These are phyloP conservation scores for Prosopocoilus inquinatus DNA, from an alignment of 2,888 invertebrate species.

Conservation along the genomic window DNA sequence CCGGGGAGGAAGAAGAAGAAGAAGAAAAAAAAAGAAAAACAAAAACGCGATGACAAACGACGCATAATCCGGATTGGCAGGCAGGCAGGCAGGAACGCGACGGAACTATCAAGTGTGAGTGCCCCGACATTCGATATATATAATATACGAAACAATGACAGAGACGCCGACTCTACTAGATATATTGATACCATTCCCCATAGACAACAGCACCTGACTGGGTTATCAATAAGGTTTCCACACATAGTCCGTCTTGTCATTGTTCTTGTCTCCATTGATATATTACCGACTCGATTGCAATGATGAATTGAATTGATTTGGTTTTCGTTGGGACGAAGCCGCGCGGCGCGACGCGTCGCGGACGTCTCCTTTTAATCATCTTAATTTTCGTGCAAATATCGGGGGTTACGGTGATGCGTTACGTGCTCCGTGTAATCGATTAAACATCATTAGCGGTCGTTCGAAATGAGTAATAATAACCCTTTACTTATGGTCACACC, in stretches of 20 bases:
- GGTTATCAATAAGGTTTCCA: conserved; percentile 43
- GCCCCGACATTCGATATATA: conserved; percentile 38
- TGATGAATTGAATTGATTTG: conserved; percentile 21
- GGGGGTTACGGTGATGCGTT: conserved; percentile 1
- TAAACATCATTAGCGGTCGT: conserved; percentile 1
- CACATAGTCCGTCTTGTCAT: conserved; percentile 46
- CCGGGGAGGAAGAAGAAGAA: neutral
- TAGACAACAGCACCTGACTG: conserved; percentile 42
- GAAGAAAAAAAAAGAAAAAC: neutral
- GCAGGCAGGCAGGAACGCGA: conserved; percentile 25
- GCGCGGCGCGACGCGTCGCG: neutral
- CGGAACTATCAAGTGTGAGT: conserved; percentile 38
- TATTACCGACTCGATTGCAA: conserved; percentile 42
- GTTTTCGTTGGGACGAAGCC: neutral
- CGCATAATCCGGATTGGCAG: conserved; percentile 24
- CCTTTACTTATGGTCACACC: no score
- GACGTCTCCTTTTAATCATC: conserved; percentile 8
- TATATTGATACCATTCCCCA: conserved; percentile 43
- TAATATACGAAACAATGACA: conserved; percentile 38
- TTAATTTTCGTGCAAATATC: conserved; percentile 21
- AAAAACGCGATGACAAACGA: conserved; percentile 11
- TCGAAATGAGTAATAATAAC: conserved; percentile 1
- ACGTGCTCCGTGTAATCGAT: neutral
- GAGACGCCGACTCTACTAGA: conserved; percentile 36
- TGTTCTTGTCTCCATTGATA: conserved; percentile 43